A percentile compares a stretch with the other conserved stretches of the same genome.
phyloP scores from a whole-genome alignment of 2,113 vertebrate species.

The Lophotis ruficrista region DNA sequence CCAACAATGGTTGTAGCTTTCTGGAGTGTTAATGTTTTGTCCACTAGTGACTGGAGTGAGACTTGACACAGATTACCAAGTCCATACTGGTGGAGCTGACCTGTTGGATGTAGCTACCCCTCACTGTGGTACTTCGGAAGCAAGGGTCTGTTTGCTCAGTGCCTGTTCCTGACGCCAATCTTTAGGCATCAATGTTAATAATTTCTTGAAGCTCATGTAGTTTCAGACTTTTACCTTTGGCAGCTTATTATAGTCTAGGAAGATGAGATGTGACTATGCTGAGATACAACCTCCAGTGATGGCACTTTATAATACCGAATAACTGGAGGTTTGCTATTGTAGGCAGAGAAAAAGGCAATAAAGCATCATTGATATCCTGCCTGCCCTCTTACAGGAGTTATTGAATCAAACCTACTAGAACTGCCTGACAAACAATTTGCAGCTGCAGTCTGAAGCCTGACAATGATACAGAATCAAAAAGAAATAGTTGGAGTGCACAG shows the following conservation, averaged over 20 bases:
- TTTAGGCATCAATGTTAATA: conserved; percentile 10
- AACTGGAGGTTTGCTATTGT: conserved; percentile 74
- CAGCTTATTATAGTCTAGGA: conserved; percentile 57
- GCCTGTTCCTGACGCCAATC: neutral
- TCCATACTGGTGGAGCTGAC: neutral
- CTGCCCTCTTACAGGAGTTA: conserved; percentile 76
- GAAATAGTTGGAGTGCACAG: conserved; percentile 67
- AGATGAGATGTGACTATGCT: conserved; percentile 68
- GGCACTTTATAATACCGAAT: conserved; percentile 67
- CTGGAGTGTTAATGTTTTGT: neutral
- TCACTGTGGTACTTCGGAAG: neutral
- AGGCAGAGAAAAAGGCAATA: conserved; percentile 77
- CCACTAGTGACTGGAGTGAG: neutral
- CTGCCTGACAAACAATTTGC: conserved; percentile 79
- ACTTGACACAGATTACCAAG: neutral
- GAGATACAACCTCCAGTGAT: conserved; percentile 67
- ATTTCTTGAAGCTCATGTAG: conserved; percentile 18
- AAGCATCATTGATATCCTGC: conserved; percentile 77
- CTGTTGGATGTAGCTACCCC: neutral
- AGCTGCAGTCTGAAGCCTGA: conserved; percentile 74
- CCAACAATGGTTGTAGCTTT: neutral
- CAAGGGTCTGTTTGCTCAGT: neutral
- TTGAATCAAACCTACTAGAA: conserved; percentile 77
- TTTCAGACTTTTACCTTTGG: conserved; percentile 45
- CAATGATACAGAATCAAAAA: conserved; percentile 75